Percentiles rank a stretch among this genome's conserved stretches.
These are phyloP conservation scores for Autographa gamma DNA, from an alignment of 2,888 invertebrate genomes.

Conservation along the genomic window DNA sequence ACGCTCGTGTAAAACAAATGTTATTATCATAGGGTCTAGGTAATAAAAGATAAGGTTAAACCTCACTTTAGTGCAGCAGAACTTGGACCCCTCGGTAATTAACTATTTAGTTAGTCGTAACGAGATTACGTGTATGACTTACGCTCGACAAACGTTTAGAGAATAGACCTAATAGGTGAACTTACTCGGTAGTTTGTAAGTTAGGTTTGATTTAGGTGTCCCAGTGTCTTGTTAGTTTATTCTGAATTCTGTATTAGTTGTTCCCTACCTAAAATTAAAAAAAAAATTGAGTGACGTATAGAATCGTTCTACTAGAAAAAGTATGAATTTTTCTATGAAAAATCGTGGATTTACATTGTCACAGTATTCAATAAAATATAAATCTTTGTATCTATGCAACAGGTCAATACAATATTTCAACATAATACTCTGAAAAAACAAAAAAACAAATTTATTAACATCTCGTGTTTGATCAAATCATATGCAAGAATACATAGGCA, in stretches of 20 bases:
- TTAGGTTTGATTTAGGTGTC: background rate
- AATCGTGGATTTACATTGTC: too few relatives aligned
- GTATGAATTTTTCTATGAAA: too few relatives aligned
- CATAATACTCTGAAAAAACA: too few relatives aligned
- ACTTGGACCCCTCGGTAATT: slow-evolving; percentile 58
- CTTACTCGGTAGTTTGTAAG: slow-evolving; percentile 23
- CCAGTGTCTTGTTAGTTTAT: background rate
- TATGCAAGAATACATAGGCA: background rate
- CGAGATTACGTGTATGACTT: slow-evolving; percentile 60
- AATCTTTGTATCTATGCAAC: too few relatives aligned
- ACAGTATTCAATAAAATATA: too few relatives aligned
- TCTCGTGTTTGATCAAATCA: too few relatives aligned
- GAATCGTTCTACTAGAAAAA: too few relatives aligned
- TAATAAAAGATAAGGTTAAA: slow-evolving; percentile 64
- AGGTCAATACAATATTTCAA: too few relatives aligned
- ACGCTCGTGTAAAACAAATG: slow-evolving; percentile 50
- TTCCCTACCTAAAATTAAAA: too few relatives aligned
- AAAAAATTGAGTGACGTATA: too few relatives aligned
- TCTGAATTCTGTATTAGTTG: too few relatives aligned
- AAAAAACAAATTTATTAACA: too few relatives aligned
- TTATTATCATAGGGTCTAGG: slow-evolving; percentile 42
- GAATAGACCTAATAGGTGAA: slow-evolving; percentile 35
- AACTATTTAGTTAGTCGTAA: slow-evolving; percentile 64
- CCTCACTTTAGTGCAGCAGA: slow-evolving; percentile 35
- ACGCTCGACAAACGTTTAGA: slow-evolving; percentile 37